Conservation (phyloP, 2,888 invertebrate genomes). For the Chymomyza fuscimana region DNA sequence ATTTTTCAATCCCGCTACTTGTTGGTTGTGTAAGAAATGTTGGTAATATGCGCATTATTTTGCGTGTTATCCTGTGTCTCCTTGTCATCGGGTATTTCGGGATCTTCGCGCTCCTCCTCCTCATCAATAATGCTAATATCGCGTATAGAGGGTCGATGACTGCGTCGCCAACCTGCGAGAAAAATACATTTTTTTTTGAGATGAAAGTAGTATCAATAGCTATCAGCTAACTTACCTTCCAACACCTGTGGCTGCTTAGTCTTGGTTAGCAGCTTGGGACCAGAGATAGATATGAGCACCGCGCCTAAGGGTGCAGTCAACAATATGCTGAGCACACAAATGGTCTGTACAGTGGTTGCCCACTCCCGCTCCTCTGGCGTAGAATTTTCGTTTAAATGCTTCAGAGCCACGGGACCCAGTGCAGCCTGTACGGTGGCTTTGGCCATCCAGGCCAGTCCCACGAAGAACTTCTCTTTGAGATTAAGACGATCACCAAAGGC, state of each 20-base stretch:
- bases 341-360: constrained; percentile 86
- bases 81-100: constrained; percentile 77
- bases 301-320: constrained; percentile 92
- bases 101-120: constrained; percentile 85
- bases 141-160: constrained; percentile 90
- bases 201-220: background rate
- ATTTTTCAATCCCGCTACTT: constrained; percentile 38
- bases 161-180: constrained; percentile 86
- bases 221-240: constrained; percentile 81
- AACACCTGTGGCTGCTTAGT: constrained; percentile 85
- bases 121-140: constrained; percentile 93
- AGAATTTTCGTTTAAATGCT: constrained; percentile 81
- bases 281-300: constrained; percentile 89
- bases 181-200: background rate
- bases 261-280: constrained; percentile 88
- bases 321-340: constrained; percentile 90
- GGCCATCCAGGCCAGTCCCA: constrained; percentile 95
- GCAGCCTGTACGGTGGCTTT: constrained; percentile 99
- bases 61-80: constrained; percentile 77
- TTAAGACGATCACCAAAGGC: constrained; percentile 90
- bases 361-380: constrained; percentile 82
- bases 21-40: constrained; percentile 57
- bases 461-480: constrained; percentile 93
- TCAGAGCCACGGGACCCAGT: constrained; percentile 88
- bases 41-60: constrained; percentile 71